Evolutionary conservation across 2,888 invertebrate species (phyloP).

Genomic region (Ophion ellenae): DNA sequence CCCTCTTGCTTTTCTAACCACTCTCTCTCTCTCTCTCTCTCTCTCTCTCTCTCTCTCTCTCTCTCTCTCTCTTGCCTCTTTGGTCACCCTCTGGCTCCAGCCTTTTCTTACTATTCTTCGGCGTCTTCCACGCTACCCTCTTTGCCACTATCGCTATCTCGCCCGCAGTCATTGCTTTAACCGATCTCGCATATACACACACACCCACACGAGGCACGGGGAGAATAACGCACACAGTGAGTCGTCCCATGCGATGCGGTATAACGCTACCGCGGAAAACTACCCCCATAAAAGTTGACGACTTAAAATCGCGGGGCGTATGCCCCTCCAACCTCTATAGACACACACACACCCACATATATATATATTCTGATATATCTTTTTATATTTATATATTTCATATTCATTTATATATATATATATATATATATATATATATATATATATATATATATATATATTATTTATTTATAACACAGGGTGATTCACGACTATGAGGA

Average conservation of each 20-base stretch:
- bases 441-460: no score
- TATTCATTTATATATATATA: no score
- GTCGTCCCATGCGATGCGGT: conserved; percentile 6
- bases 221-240: conserved; percentile 14
- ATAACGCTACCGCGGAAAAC: conserved; percentile 77
- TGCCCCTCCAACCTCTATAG: conserved; percentile 71
- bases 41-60: conserved; percentile 34
- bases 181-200: conserved; percentile 47
- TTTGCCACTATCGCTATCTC: conserved; percentile 70
- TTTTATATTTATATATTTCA: no score
- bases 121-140: conserved; percentile 59
- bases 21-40: conserved; percentile 22
- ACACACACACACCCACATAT: conserved; percentile 21
- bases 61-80: neutral
- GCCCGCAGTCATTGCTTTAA: conserved; percentile 70
- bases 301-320: conserved; percentile 82
- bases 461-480: no score
- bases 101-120: conserved; percentile 26
- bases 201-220: conserved; percentile 1
- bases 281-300: conserved; percentile 82
- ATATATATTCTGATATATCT: no score
- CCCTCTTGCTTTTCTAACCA: conserved; percentile 9
- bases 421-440: no score
- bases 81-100: neutral
- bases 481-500: no score